phyloP scores from a whole-genome alignment of 2,888 invertebrate species.

The Macroteleia sp. region DNA sequence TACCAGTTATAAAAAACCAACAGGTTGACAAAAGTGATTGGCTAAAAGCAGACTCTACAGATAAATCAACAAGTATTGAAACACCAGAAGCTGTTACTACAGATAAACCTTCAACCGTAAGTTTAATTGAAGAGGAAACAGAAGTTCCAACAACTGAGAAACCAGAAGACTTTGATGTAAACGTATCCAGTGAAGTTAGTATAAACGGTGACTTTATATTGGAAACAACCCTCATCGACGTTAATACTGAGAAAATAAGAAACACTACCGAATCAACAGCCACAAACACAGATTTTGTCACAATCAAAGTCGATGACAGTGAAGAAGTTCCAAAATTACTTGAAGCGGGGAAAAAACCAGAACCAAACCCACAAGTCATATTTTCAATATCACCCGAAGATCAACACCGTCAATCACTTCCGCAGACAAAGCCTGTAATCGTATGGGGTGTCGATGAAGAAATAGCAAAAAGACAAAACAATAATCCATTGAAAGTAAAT shows the following conservation, averaged over 20 bases:
- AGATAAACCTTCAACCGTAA: constrained; percentile 12
- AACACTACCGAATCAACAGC: constrained; percentile 59
- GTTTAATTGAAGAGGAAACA: constrained; percentile 12
- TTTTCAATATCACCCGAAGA: constrained; percentile 44
- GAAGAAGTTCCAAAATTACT: constrained; percentile 44
- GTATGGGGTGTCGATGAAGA: constrained; percentile 49
- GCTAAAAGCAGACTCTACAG: constrained; percentile 13
- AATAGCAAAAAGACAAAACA: constrained; percentile 19
- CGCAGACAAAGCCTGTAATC: constrained; percentile 27
- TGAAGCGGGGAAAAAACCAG: constrained; percentile 49
- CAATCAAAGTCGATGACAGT: constrained; percentile 19
- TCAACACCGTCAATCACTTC: constrained; percentile 26
- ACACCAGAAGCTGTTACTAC: constrained; percentile 13
- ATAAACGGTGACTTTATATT: constrained; percentile 75
- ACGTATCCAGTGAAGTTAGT: constrained; percentile 75
- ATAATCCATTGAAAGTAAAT: constrained; percentile 29
- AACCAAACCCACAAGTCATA: constrained; percentile 67
- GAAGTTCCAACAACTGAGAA: constrained; percentile 57
- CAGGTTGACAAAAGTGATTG: constrained; percentile 35
- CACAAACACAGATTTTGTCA: constrained; percentile 27
- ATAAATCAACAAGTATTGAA: constrained; percentile 20
- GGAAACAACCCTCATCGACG: constrained; percentile 75
- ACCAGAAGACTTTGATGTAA: constrained; percentile 65
- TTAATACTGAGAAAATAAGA: constrained; percentile 66
- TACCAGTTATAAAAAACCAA: constrained; percentile 65